Evolutionary conservation across 64 coral and sea anemone genomes (phyloP).

Genomic region (Dendrophyllia cribrosa): DNA sequence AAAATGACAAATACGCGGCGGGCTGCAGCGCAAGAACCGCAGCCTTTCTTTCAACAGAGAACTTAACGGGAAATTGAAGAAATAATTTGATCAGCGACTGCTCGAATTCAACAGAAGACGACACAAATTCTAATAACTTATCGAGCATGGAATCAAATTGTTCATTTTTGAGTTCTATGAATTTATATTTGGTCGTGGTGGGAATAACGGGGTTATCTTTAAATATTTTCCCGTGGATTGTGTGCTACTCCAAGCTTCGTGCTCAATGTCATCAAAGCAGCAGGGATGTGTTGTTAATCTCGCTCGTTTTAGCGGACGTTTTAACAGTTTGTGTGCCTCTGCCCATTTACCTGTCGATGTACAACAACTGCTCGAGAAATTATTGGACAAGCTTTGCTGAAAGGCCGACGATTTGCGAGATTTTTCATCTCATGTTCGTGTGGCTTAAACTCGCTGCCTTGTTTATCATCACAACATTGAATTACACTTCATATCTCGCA

Average conservation of each 20-base stretch:
- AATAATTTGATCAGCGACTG: not conserved
- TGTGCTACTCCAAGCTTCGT: slow-evolving; percentile 71
- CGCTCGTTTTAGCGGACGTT: slow-evolving; percentile 71
- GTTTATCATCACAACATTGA: slow-evolving; percentile 84
- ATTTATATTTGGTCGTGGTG: slow-evolving; percentile 60
- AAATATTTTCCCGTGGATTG: slow-evolving; percentile 77
- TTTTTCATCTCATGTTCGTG: slow-evolving; percentile 85
- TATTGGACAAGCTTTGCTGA: not conserved
- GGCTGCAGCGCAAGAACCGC: not conserved
- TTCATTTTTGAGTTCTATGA: slow-evolving; percentile 57
- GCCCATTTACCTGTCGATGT: slow-evolving; percentile 68
- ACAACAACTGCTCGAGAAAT: slow-evolving; percentile 5
- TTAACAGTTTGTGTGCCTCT: slow-evolving; percentile 79
- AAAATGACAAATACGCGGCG: not conserved
- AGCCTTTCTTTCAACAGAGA: too few species aligned
- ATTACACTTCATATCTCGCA: slow-evolving; percentile 83
- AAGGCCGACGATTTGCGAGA: slow-evolving; percentile 91
- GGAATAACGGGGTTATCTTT: slow-evolving; percentile 64
- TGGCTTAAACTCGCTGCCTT: slow-evolving; percentile 83
- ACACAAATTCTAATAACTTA: not conserved
- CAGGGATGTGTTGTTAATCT: slow-evolving; percentile 69
- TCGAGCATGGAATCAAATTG: not conserved
- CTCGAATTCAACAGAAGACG: not conserved
- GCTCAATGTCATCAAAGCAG: slow-evolving; percentile 40
- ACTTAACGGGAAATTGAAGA: too few species aligned